A percentile compares a stretch with the other conserved stretches of the same genome.
Conservation (phyloP, 2,888 invertebrate species). For the Ganaspis brasiliensis region DNA sequence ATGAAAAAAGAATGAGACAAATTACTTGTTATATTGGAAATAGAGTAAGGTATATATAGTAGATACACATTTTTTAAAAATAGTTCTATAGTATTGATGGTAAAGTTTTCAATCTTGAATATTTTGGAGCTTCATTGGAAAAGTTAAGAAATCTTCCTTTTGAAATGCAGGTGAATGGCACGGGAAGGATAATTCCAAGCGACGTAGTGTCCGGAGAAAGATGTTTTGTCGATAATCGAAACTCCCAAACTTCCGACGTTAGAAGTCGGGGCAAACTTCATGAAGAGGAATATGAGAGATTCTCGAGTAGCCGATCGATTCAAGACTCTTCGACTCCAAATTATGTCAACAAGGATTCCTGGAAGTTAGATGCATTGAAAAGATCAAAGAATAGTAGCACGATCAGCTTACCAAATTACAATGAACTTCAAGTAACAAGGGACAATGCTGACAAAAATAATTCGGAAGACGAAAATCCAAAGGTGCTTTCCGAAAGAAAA, state of each 20-base stretch:
- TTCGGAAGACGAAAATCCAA: conserved; percentile 2
- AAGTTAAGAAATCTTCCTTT: conserved; percentile 34
- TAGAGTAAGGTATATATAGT: no score
- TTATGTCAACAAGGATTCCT: conserved; percentile 50
- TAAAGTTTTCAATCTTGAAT: not conserved
- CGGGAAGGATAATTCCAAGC: conserved; percentile 71
- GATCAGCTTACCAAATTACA: conserved; percentile 82
- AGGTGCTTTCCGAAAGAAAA: conserved; percentile 56
- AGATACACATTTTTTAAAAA: not conserved
- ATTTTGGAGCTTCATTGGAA: not conserved
- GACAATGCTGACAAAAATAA: conserved; percentile 66
- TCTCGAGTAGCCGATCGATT: conserved; percentile 61
- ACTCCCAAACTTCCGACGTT: conserved; percentile 56
- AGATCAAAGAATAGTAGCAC: conserved; percentile 81
- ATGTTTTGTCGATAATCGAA: conserved; percentile 55
- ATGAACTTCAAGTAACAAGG: conserved; percentile 75
- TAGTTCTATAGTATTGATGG: not conserved
- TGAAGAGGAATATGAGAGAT: conserved; percentile 67
- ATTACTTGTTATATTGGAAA: no score
- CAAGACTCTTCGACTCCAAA: conserved; percentile 65
- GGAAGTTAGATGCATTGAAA: conserved; percentile 55
- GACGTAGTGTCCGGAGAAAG: conserved; percentile 66
- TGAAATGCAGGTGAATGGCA: conserved; percentile 71
- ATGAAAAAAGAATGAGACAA: no score
- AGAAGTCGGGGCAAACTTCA: conserved; percentile 58